These are phyloP conservation scores for Notolabrus celidotus DNA, from an alignment of 2,797 vertebrate genomes.

Conservation along the genomic window DNA sequence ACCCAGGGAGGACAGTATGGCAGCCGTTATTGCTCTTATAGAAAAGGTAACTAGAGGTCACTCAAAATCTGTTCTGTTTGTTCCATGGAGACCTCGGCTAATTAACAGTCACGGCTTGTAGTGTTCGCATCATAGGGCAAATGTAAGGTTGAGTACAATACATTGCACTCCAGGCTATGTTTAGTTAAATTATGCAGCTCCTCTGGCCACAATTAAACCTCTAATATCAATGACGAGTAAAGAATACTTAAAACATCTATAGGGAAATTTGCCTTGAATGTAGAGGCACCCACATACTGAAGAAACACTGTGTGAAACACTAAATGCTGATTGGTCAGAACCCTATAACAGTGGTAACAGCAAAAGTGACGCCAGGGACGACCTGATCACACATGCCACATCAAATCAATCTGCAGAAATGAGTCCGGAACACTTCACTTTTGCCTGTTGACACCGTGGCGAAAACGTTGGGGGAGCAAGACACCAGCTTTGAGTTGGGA, in stretches of 20 bases:
- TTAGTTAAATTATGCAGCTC: slow-evolving; percentile 2
- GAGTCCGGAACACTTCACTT: too few species aligned
- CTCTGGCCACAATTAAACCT: slow-evolving; percentile 12
- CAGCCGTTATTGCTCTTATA: background rate
- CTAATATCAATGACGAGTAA: slow-evolving; percentile 12
- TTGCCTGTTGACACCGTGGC: too few species aligned
- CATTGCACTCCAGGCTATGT: background rate
- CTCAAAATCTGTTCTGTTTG: slow-evolving; percentile 15
- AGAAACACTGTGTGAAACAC: too few species aligned
- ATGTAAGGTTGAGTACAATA: background rate
- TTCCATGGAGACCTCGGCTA: slow-evolving; percentile 32
- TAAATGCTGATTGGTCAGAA: too few species aligned
- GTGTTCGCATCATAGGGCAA: background rate
- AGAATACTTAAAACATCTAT: background rate
- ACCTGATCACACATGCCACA: too few species aligned
- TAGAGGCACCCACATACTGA: background rate
- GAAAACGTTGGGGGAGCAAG: too few species aligned
- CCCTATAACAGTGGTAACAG: too few species aligned
- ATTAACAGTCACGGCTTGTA: slow-evolving; percentile 20
- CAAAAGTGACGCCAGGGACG: too few species aligned
- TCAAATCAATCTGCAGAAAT: too few species aligned
- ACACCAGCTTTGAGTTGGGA: too few species aligned
- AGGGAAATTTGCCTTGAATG: background rate
- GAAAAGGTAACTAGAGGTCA: background rate
- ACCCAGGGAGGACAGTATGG: background rate